phyloP scores from a whole-genome alignment of 2,888 invertebrate genomes.

The Tenodera sinensis region DNA sequence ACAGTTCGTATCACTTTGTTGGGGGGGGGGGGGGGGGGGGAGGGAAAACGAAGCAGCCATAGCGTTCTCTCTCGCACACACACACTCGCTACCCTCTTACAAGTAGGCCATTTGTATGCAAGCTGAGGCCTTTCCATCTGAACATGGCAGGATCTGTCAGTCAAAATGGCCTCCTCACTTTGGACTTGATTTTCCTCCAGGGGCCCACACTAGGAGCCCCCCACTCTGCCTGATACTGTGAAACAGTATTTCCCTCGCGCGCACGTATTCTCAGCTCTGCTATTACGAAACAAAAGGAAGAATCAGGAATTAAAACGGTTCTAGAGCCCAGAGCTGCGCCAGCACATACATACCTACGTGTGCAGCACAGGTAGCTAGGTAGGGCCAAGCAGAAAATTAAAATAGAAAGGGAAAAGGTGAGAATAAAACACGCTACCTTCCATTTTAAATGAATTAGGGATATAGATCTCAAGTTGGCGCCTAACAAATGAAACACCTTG shows the following conservation, averaged over 20 bases:
- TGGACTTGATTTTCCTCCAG: conserved; percentile 41
- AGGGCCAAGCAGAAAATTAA: conserved; percentile 9
- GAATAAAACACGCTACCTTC: not conserved
- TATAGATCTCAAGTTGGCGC: not conserved
- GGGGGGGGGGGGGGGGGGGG: conserved; percentile 7
- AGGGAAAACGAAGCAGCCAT: conserved; percentile 39
- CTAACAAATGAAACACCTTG: not conserved
- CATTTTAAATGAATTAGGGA: conserved; percentile 8
- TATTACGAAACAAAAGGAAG: conserved; percentile 19
- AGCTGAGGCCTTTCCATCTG: conserved; percentile 46
- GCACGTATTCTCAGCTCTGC: conserved; percentile 14
- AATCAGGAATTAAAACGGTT: conserved; percentile 31
- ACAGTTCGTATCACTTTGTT: conserved; percentile 33
- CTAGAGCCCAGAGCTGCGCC: not conserved
- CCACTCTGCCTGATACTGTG: conserved; percentile 17
- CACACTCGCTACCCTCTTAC: not conserved
- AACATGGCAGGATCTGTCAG: conserved; percentile 49
- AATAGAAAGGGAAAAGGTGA: conserved; percentile 3
- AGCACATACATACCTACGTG: not conserved
- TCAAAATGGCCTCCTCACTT: conserved; percentile 45
- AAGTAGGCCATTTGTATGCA: conserved; percentile 49
- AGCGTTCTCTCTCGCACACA: conserved; percentile 29
- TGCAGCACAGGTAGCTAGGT: conserved; percentile 12
- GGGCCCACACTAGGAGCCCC: conserved; percentile 35
- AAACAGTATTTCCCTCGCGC: not conserved